Conservation (phyloP, 2,797 vertebrate genomes). For the Eupleurogrammus muticus region DNA sequence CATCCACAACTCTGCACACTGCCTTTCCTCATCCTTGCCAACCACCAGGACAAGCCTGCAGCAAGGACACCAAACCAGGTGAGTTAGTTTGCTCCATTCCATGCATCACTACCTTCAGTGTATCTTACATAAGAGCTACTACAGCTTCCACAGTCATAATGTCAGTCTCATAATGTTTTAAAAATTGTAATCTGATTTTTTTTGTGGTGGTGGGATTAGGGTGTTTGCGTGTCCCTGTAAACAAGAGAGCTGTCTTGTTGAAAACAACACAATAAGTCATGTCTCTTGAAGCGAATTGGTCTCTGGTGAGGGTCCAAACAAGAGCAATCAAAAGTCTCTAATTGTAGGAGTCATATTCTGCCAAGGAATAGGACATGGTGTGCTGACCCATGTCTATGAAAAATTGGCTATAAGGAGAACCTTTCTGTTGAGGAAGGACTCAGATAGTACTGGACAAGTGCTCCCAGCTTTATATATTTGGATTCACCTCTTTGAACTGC, state of each 20-base stretch:
- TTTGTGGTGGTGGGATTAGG: neutral
- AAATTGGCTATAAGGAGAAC: neutral
- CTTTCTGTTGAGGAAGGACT: constrained; percentile 1
- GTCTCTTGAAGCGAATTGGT: constrained; percentile 19
- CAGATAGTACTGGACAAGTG: neutral
- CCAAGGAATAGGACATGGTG: neutral
- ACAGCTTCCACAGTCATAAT: neutral
- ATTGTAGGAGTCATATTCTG: neutral
- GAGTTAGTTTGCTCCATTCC: constrained; percentile 37
- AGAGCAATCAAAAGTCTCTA: neutral
- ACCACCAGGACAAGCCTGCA: constrained; percentile 98
- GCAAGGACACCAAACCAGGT: constrained; percentile 96
- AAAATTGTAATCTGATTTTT: neutral
- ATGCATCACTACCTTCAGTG: neutral
- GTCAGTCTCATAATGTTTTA: neutral
- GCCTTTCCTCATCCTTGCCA: constrained; percentile 98
- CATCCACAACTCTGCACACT: constrained; percentile 98
- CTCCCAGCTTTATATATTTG: neutral
- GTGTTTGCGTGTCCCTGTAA: neutral
- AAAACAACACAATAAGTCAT: neutral
- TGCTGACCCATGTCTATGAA: neutral
- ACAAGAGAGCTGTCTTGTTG: neutral
- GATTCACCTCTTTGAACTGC: neutral
- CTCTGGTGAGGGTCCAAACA: neutral
- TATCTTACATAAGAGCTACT: neutral